These are phyloP conservation scores for Sitobion miscanthi DNA, from an alignment of 1,140 invertebrate genomes.

Conservation along the genomic window DNA sequence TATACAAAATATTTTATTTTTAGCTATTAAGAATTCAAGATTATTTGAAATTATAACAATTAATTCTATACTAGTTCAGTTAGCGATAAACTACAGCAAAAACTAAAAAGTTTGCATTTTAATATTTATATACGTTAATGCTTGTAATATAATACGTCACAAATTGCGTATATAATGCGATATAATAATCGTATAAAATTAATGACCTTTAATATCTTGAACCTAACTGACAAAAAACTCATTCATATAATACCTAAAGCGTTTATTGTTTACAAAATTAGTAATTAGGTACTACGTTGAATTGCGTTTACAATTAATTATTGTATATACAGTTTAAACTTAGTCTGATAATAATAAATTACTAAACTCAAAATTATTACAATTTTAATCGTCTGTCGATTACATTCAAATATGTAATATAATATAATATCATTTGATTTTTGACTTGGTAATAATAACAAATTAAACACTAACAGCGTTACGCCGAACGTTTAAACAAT, in stretches of 20 bases:
- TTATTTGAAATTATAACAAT: too few species aligned
- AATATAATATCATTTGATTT: not conserved
- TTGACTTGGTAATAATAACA: not conserved
- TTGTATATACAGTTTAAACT: not conserved
- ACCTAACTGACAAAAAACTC: not conserved
- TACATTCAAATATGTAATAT: not conserved
- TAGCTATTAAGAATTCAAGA: too few species aligned
- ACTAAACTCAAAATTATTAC: not conserved
- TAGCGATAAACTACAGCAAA: too few species aligned
- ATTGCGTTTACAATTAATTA: too few species aligned
- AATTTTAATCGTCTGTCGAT: not conserved
- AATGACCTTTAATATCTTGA: not conserved
- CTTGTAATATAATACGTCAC: too few species aligned
- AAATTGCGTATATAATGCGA: not conserved
- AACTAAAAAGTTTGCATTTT: too few species aligned
- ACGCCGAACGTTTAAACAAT: not conserved
- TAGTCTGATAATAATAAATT: not conserved
- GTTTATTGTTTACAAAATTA: too few species aligned
- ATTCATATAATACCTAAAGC: not conserved
- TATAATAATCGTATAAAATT: not conserved
- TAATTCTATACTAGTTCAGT: too few species aligned
- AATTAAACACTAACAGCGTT: not conserved
- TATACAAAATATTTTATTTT: too few species aligned
- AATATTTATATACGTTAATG: too few species aligned
- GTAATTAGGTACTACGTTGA: too few species aligned